Base-by-base conservation (phyloP, 1,140 invertebrate genomes). In the Eumaeus atala region DNA sequence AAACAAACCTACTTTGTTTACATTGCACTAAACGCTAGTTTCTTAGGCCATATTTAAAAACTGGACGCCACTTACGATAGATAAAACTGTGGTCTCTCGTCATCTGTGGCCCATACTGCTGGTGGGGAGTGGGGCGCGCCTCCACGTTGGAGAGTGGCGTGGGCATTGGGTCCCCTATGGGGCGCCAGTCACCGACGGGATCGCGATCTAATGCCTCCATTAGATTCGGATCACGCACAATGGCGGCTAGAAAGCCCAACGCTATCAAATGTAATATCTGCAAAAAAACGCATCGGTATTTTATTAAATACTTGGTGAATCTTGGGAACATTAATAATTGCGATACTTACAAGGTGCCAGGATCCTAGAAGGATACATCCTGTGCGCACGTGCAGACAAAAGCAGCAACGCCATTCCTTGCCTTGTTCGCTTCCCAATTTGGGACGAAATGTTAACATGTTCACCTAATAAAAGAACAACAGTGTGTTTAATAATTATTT, bases 371-470 rank as follows among this genome's bases (percentile, higher is more conserved):
- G 87, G 50, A 95, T 91, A 9, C 94, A 95, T 17, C 93, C 94
- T 35, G 94, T 95, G 58, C 93, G 90, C 11, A 96, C 95, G 89
- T 95, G 95, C 51, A 94, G 90, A 72, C 94, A 95, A 66, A 94
- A 92, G 71, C 91, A 94, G 82, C 93, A 95, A 56, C 90, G 89
- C 91, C 93, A 94, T 72, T 93, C 92, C 56, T 90, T 91, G 62
- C 89, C 89, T 50, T 91, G 83, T 64, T 90, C 89, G 56, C 89
- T 90, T 42, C 90, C 90, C 81, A 91, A 84, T 78, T 92, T 92
- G 60, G 91, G 83, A 50, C 90, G 87, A 82, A 92, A 89, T 65
- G 89, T 88, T 72, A 92, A 88, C 91, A 92, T 92, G 68, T 66
- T 84, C 6, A 51, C 49, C 63, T 53, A 28, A 10, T 12, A 50